These are phyloP conservation scores for Chondrilla cf. caribensis DNA, from an alignment of 37 sponge, comb jelly and placozoan species.

Conservation along the genomic window DNA sequence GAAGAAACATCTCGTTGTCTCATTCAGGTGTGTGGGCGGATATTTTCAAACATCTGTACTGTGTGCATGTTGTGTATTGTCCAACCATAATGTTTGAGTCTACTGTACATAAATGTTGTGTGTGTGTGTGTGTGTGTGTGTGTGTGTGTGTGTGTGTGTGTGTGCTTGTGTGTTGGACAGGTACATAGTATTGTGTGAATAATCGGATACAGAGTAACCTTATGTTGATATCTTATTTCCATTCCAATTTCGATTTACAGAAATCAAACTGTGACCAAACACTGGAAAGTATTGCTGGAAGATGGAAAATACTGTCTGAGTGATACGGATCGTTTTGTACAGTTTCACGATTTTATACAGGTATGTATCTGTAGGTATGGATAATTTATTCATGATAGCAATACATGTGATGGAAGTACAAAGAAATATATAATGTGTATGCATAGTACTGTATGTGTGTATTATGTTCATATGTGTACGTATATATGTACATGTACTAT, in stretches of 20 bases:
- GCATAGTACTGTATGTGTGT: not conserved
- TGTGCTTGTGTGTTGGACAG: too few relatives aligned
- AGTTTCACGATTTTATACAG: slow-evolving; percentile 51
- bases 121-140: slow-evolving; percentile 3
- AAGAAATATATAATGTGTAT: not conserved
- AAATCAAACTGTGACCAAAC: slow-evolving; percentile 69
- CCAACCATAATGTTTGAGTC: too few relatives aligned
- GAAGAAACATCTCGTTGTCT: not conserved
- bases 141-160: too few relatives aligned
- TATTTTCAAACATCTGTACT: not conserved
- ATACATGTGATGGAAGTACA: not conserved
- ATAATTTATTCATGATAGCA: too few relatives aligned
- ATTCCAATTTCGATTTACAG: slow-evolving; percentile 15
- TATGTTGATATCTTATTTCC: too few relatives aligned
- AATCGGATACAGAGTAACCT: too few relatives aligned
- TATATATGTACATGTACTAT: not conserved
- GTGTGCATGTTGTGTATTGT: too few relatives aligned
- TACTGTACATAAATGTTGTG: not conserved
- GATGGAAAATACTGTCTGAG: slow-evolving; percentile 66
- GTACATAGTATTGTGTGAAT: too few relatives aligned
- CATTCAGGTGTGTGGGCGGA: slow-evolving; percentile 1
- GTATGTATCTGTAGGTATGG: too few relatives aligned
- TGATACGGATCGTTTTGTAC: not conserved
- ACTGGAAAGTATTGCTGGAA: slow-evolving; percentile 63
- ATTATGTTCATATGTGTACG: not conserved